Conservation (phyloP, 2,113 vertebrate genomes). For the Nymphicus hollandicus region DNA sequence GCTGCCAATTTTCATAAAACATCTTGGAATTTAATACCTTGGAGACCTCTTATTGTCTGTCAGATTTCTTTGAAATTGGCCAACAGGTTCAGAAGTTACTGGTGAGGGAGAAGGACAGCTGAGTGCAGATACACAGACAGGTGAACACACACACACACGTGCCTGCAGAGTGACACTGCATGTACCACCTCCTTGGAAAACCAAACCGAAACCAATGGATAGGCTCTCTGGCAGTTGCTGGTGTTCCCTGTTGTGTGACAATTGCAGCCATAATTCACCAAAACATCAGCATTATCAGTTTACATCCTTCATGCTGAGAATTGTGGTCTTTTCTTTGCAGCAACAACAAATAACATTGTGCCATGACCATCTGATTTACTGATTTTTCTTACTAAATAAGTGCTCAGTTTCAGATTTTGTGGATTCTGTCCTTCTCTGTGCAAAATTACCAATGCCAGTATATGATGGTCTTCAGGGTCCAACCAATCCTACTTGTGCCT, state of each 20-base stretch:
- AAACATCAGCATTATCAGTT: neutral
- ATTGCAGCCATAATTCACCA: neutral
- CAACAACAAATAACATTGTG: neutral
- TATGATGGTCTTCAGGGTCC: neutral
- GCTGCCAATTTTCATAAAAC: neutral
- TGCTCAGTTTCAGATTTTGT: neutral
- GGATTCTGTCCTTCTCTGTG: neutral
- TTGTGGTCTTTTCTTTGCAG: neutral
- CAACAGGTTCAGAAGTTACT: conserved; percentile 23
- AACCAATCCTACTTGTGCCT: neutral
- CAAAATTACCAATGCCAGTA: neutral
- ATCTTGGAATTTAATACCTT: neutral
- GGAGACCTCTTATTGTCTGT: neutral
- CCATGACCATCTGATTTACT: neutral
- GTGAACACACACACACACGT: neutral
- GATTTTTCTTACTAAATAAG: neutral
- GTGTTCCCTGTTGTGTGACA: neutral
- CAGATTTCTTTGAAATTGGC: neutral
- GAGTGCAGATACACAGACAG: neutral
- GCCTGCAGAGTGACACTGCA: neutral
- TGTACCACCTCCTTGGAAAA: neutral
- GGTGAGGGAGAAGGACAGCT: neutral
- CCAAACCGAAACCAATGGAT: neutral
- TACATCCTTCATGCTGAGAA: neutral
- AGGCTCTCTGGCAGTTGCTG: neutral